Conservation (phyloP, 2,888 invertebrate species). For the Parnassius glacialis region DNA sequence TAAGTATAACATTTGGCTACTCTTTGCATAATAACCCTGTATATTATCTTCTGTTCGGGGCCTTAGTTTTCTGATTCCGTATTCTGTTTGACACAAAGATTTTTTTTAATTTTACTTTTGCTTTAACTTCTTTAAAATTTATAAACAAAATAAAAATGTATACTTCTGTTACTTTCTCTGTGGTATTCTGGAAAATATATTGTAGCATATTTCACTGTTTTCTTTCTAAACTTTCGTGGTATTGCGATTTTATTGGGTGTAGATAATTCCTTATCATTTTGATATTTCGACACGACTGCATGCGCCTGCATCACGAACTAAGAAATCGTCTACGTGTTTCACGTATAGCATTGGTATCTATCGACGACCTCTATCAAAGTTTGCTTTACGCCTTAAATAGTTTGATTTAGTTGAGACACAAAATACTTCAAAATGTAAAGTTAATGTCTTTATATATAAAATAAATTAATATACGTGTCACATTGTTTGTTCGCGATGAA, state of each 20-base stretch:
- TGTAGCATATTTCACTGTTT: constrained; percentile 5
- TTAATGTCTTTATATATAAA: background rate
- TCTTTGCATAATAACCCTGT: too few relatives aligned
- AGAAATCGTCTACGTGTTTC: constrained; percentile 9
- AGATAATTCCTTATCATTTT: constrained; percentile 14
- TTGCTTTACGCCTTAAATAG: too few relatives aligned
- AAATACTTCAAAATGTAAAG: background rate
- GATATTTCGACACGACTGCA: constrained; percentile 22
- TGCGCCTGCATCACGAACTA: constrained; percentile 17
- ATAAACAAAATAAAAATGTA: background rate
- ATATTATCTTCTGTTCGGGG: too few relatives aligned
- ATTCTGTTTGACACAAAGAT: too few relatives aligned
- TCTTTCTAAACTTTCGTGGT: constrained; percentile 16
- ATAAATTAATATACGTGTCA: too few relatives aligned
- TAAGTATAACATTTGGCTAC: too few relatives aligned
- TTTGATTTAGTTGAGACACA: too few relatives aligned
- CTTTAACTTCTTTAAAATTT: too few relatives aligned
- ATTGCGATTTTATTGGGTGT: constrained; percentile 20
- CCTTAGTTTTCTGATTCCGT: too few relatives aligned
- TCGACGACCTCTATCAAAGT: constrained; percentile 3
- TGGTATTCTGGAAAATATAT: constrained; percentile 1
- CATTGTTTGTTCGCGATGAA: too few relatives aligned
- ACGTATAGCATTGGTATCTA: constrained; percentile 5
- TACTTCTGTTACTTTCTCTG: background rate
- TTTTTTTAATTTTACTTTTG: too few relatives aligned